Percentiles rank a stretch among this genome's conserved stretches.
These are phyloP conservation scores for Rhea pennata DNA, from an alignment of 2,113 vertebrate species.

Conservation along the genomic window DNA sequence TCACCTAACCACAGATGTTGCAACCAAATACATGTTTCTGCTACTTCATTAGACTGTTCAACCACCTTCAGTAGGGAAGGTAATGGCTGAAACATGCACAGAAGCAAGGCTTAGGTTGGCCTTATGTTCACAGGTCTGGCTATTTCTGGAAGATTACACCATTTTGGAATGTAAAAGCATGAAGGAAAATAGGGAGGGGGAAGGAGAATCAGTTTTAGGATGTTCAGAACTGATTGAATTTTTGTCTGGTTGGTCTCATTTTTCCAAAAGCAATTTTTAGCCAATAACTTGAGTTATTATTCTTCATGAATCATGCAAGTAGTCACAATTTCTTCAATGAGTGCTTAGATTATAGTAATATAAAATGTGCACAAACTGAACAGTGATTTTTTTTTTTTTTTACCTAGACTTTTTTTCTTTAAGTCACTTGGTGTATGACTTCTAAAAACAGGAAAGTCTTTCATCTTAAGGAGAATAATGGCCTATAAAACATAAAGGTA, in stretches of 20 bases:
- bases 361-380: neutral
- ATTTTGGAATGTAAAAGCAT: neutral
- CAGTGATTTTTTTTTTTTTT: neutral
- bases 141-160: neutral
- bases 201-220: neutral
- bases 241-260: neutral
- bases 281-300: neutral
- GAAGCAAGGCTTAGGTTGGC: neutral
- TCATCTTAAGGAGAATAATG: neutral
- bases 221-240: neutral
- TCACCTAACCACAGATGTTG: neutral
- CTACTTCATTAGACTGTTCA: neutral
- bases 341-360: neutral
- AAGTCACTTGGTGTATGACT: neutral
- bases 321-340: neutral
- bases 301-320: neutral
- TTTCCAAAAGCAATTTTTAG: neutral
- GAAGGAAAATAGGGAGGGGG: fast-evolving
- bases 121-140: neutral
- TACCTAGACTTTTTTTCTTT: neutral
- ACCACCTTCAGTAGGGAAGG: neutral
- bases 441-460: neutral
- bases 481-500: neutral
- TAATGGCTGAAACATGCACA: neutral
- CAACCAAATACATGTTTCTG: neutral